Evolutionary conservation across 1,140 invertebrate genomes (phyloP).

Genomic region (Cotesia chilonis): DNA sequence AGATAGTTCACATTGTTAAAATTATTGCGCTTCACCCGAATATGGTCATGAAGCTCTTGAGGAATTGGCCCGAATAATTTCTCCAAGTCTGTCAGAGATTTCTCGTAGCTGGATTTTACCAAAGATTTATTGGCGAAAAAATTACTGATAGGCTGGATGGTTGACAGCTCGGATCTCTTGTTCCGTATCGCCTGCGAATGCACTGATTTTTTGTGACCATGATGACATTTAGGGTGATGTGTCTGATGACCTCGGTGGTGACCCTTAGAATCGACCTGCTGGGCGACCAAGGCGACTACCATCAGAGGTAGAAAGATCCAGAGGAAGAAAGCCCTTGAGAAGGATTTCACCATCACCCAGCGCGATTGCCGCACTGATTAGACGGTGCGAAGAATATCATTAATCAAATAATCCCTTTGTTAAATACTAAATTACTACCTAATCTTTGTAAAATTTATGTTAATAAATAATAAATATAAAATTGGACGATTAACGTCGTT

Average conservation of each 20-base stretch:
- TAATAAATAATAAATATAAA: slow-evolving; percentile 3
- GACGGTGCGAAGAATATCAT: slow-evolving; percentile 26
- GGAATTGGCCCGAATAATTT: not conserved
- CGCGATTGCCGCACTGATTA: slow-evolving; percentile 15
- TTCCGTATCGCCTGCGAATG: not conserved
- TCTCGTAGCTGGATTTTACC: not conserved
- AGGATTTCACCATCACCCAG: slow-evolving; percentile 29
- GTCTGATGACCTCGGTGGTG: no score
- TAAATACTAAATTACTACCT: not conserved
- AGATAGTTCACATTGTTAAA: slow-evolving; percentile 13
- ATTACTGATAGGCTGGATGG: not conserved
- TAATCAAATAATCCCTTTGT: not conserved
- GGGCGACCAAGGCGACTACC: not conserved
- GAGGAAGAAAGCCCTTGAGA: slow-evolving; percentile 1
- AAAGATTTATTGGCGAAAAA: no score
- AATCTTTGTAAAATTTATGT: slow-evolving; percentile 15
- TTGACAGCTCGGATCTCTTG: slow-evolving; percentile 7
- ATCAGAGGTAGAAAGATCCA: slow-evolving; percentile 22
- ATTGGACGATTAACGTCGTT: slow-evolving; percentile 2
- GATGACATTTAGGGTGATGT: not conserved
- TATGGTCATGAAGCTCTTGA: slow-evolving; percentile 17
- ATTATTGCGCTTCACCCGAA: slow-evolving; percentile 39
- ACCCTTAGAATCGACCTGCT: slow-evolving; percentile 12
- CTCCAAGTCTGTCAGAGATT: not conserved
- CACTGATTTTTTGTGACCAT: not conserved